Evolutionary conservation across 2,113 vertebrate genomes (phyloP).

Genomic region (Copsychus sechellarum): DNA sequence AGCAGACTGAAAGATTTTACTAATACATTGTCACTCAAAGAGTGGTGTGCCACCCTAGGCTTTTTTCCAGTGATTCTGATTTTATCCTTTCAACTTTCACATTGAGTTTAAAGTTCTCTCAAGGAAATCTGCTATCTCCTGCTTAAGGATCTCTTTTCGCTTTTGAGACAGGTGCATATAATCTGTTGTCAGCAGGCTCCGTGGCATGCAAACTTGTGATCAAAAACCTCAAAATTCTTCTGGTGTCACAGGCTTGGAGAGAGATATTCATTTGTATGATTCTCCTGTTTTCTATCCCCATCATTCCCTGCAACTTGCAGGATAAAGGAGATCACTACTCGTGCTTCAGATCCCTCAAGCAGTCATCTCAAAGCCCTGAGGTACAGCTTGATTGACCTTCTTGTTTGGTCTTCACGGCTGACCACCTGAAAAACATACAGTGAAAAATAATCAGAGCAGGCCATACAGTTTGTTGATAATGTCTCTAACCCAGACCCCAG

Average conservation of each 20-base stretch:
- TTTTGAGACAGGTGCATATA: background rate
- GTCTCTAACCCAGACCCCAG: background rate
- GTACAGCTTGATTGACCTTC: background rate
- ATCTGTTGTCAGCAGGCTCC: background rate
- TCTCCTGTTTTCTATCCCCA: background rate
- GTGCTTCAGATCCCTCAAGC: background rate
- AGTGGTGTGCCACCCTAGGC: too few relatives aligned
- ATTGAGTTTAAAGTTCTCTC: background rate
- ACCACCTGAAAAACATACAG: background rate
- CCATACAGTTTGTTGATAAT: background rate
- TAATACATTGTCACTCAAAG: background rate
- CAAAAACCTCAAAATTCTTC: background rate
- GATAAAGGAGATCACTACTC: background rate
- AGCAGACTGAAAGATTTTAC: background rate
- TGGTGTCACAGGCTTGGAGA: background rate
- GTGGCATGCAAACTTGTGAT: background rate
- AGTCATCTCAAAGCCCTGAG: too few relatives aligned
- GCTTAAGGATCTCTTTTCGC: background rate
- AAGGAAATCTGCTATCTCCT: background rate
- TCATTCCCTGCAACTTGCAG: background rate
- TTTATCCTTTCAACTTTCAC: background rate
- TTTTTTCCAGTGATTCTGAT: background rate
- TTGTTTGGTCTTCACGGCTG: background rate
- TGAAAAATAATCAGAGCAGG: background rate
- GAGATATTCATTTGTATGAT: background rate